Percentiles rank a stretch among this genome's conserved stretches.
phyloP scores from a whole-genome alignment of 2,113 vertebrate genomes.

The Dicerorhinus sumatrensis region DNA sequence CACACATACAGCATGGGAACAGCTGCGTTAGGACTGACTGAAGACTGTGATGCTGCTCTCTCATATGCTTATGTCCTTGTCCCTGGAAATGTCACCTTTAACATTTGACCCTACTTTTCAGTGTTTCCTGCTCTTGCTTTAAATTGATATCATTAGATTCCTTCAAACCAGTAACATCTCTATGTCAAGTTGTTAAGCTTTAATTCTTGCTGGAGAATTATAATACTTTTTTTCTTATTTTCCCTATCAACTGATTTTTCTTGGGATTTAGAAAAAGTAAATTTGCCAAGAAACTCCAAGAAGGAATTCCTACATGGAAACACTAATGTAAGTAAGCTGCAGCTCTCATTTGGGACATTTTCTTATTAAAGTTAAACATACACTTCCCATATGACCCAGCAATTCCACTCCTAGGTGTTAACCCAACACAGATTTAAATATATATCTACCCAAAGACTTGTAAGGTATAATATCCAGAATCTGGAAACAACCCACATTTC shows the following conservation, averaged over 20 bases:
- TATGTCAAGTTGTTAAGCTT: slow-evolving; percentile 23
- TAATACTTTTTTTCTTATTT: not conserved
- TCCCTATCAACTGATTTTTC: not conserved
- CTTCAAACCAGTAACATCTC: not conserved
- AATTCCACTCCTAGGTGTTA: not conserved
- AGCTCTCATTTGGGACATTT: not conserved
- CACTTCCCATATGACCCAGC: not conserved
- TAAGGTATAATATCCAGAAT: not conserved
- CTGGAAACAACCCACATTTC: not conserved
- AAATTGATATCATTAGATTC: not conserved
- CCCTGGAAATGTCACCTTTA: not conserved
- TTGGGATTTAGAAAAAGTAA: slow-evolving; percentile 26
- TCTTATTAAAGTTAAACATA: slow-evolving; percentile 26
- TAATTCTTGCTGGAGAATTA: slow-evolving; percentile 8
- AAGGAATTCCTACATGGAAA: not conserved
- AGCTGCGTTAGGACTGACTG: not conserved
- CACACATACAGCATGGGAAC: not conserved
- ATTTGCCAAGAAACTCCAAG: slow-evolving; percentile 4
- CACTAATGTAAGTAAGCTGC: not conserved
- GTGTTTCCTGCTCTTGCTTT: not conserved
- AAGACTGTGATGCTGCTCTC: not conserved
- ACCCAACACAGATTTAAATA: slow-evolving; percentile 25
- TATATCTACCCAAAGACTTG: not conserved
- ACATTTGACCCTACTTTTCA: not conserved
- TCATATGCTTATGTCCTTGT: not conserved